phyloP scores from a whole-genome alignment of 2,113 vertebrate species.

The Zosterops lateralis region DNA sequence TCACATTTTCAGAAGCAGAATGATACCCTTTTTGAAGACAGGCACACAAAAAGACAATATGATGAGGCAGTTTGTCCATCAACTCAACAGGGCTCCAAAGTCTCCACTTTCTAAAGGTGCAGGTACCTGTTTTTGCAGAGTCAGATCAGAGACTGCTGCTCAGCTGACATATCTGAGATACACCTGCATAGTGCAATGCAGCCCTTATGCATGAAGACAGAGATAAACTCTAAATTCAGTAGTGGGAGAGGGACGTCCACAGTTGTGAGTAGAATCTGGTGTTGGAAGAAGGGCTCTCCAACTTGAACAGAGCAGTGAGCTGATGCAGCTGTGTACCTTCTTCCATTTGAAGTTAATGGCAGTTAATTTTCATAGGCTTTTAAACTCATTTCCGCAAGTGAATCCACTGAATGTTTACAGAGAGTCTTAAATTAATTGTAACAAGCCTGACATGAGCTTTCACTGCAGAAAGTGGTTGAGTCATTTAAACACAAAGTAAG shows the following conservation, averaged over 20 bases:
- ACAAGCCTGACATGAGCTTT: not conserved
- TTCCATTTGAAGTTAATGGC: not conserved
- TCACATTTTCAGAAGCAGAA: not conserved
- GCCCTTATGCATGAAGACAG: not conserved
- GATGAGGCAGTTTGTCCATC: not conserved
- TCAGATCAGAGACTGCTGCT: not conserved
- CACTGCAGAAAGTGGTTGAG: not conserved
- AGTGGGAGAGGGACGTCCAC: not conserved
- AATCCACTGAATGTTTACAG: not conserved
- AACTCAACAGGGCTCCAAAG: not conserved
- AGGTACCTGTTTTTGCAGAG: not conserved
- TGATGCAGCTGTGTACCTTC: not conserved
- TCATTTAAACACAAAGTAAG: not conserved
- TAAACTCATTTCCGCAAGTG: not conserved
- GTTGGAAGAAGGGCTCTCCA: not conserved
- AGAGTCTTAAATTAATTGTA: not conserved
- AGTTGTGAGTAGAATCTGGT: not conserved
- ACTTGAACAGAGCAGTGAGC: not conserved
- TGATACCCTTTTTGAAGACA: not conserved
- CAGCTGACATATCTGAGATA: not conserved
- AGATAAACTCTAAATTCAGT: not conserved
- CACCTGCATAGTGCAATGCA: not conserved
- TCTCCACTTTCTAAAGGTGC: not conserved
- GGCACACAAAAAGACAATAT: fast-evolving
- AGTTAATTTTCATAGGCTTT: not conserved